A percentile compares a stretch with the other conserved stretches of the same genome.
Conservation (phyloP, 2,113 vertebrate species). For the Alosa alosa region DNA sequence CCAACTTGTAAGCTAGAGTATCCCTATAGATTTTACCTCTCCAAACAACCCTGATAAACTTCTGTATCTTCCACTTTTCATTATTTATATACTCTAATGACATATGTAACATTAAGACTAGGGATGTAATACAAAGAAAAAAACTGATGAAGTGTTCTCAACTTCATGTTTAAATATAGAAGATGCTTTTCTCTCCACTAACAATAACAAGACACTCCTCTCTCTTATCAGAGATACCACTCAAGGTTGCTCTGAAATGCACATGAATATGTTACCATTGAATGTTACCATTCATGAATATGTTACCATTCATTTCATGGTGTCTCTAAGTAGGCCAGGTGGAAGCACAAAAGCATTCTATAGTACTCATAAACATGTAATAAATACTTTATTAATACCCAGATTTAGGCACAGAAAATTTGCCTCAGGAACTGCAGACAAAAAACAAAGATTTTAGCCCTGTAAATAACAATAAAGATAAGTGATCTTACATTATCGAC, state of each 20-base stretch:
- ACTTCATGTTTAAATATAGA: not conserved
- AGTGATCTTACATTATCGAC: not conserved
- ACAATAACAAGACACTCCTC: not conserved
- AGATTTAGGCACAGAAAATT: not conserved
- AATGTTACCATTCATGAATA: too few species aligned
- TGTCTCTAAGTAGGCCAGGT: not conserved
- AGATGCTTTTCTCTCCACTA: not conserved
- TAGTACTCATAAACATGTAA: not conserved
- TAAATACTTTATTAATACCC: not conserved
- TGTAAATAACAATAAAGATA: not conserved
- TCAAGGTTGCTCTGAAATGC: constrained; percentile 5
- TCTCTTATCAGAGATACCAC: not conserved
- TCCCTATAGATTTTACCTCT: not conserved
- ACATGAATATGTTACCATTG: constrained; percentile 1
- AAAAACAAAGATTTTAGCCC: too few species aligned
- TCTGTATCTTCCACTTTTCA: not conserved
- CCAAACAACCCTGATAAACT: not conserved
- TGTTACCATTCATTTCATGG: not conserved
- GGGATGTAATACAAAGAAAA: not conserved
- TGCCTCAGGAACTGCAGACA: not conserved
- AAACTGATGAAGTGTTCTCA: not conserved
- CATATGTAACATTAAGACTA: not conserved
- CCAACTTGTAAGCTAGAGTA: too few species aligned
- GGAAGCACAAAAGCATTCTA: not conserved
- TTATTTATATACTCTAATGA: not conserved